Evolutionary conservation across 2,797 vertebrate genomes (phyloP), one percentile per base, ranked within the genome.

Genomic region (Urocyon cinereoargenteus): DNA sequence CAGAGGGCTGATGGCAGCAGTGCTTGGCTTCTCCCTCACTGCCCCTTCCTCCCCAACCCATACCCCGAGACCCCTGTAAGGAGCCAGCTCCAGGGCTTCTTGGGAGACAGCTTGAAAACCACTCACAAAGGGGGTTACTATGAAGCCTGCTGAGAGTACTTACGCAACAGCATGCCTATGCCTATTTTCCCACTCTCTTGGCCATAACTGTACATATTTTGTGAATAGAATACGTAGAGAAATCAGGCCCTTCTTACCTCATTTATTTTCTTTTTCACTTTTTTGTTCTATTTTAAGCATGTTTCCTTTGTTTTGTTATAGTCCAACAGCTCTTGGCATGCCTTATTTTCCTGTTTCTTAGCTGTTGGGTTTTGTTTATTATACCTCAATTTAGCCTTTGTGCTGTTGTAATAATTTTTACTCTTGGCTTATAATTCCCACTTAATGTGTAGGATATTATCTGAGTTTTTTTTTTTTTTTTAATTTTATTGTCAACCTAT

Each of bases 381-480:
- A 86, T 70, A 79, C 28, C 79, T 88, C 53, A 59, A 34, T 57
- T 82, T 78, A 92, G 59, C 18, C 26, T 70, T 79, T 45, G 85
- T 19, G 68, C 12, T 55, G 21, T 34, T 62, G 68, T 87, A 66
- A 51, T 94, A 45, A 86, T 49, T 68, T 91, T 78, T 51, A 90
- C 14, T 90, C 51, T 78, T 68, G 55, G 36, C 34, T 94, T 93
- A 72, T 45, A 89, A 89, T 95, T 64, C 90, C 77, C 18, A 73
- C 88, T 28, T 70, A 36, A 77, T 51, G 4, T 40, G 10, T 5
- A 83, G 59, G 36, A 28, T 62, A 86, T 75, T 75, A 70, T 14
- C 51, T 31, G 24, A 31, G 18, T 3, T 70, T 34, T 19, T 28
- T 21, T 51, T 51, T 62, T 28, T 26, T 45, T 45, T 45, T 45